Conservation (phyloP, 2,888 invertebrate species). For the Drosophila lutescens region DNA sequence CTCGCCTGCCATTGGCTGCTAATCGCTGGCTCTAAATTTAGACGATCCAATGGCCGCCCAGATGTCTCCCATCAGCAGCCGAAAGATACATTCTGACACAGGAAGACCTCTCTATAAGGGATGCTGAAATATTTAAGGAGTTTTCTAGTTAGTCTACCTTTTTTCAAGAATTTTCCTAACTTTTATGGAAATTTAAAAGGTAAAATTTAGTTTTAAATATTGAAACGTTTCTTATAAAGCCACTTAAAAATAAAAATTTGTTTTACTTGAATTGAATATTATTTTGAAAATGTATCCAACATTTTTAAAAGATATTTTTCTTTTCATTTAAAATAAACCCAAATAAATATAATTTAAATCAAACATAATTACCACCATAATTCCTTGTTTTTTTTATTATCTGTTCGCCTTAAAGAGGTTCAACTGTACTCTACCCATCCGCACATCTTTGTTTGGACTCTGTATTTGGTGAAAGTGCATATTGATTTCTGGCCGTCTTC, state of each 20-base stretch:
- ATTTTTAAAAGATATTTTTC: no score
- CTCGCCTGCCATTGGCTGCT: constrained; percentile 75
- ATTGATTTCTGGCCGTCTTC: constrained; percentile 25
- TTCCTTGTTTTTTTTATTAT: no score
- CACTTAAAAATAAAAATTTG: no score
- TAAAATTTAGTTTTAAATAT: no score
- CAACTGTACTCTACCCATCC: constrained; percentile 1
- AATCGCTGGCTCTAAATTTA: constrained; percentile 68
- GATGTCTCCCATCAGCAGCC: constrained; percentile 61
- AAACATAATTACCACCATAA: no score
- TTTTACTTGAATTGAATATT: no score
- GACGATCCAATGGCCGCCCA: constrained; percentile 66
- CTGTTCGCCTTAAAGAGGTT: background rate
- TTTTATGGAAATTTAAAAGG: no score
- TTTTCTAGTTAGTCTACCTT: background rate
- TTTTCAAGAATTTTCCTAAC: background rate
- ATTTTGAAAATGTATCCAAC: no score
- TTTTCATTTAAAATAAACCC: no score
- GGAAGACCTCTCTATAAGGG: background rate
- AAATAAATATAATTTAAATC: no score
- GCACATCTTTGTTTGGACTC: constrained; percentile 32
- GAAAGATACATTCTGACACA: constrained; percentile 13
- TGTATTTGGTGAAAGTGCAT: constrained; percentile 24
- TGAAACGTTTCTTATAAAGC: no score
- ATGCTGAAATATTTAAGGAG: background rate